Evolutionary conservation across 1,140 invertebrate species (phyloP), one percentile per base, ranked within the genome.

Genomic region (Drosophila equinoxialis): DNA sequence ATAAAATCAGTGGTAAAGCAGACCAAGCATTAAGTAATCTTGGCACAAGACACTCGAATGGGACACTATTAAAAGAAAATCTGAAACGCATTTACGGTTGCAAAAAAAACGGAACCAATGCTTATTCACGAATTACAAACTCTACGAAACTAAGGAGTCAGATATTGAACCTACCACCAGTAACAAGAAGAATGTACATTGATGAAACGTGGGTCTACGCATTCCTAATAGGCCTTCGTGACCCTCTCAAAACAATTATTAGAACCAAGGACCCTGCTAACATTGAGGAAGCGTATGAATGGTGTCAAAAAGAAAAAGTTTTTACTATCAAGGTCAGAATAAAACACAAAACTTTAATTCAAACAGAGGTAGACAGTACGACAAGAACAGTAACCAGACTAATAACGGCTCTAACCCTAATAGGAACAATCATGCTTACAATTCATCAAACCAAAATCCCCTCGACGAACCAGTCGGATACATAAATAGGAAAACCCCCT

Each of bases 271-370:
- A 70, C 39, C 54, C 61, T 6, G 17, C 6, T 3, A 37, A 37
- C 4, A 57, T 70, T 3, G 54, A 65, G 17, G 26, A 70, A 14
- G 61, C 61, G 3, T 70, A 59, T 17, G 14, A 70, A 13, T 42
- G 35, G 10, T 37, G 51, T 14, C 61, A 10, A 62, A 10, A 23
- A 6, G 68, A 71, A 71, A 39, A 37, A 57, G 33, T 39, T 65
- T 57, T n/a, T 65, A 35, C 54, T 65, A 10, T 23, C 64, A 65
- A 23, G 35, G 35, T 7, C 35, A 26, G 26, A 26, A 26, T 26
- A 26, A 26, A 26, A 26, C 4, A 26, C 26, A 26, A 26, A 26
- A 4, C 26, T n/a, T n/a, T n/a, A 26, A 26, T 26, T 26, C 26
- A 26, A 26, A 26, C 26, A 26, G 26, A 26, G 26, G 26, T 4